Base-by-base conservation (phyloP, 2,888 invertebrate species). In the Papilio demoleus region DNA sequence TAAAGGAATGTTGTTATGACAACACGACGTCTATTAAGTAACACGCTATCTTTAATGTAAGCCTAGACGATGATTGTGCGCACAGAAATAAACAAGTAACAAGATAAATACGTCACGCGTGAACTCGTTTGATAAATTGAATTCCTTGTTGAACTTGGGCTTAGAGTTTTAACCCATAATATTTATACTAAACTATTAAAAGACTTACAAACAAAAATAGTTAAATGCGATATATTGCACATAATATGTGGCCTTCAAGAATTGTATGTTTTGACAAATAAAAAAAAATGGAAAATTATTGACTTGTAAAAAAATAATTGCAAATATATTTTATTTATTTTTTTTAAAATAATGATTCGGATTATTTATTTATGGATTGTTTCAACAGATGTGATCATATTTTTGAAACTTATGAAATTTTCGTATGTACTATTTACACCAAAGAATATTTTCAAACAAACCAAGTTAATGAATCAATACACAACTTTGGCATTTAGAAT, bases 31-130 rank as follows among this genome's bases (percentile, higher is more conserved):
- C 50, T 68, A 65, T 68, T 64, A 68, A 68, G 60, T 64, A 68
- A 68, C 58, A 31, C 60, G 64, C 65, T 65, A 68, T 68, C 68
- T 59, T 45, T 50, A 14, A 38, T 64, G 47, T 68, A 68, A 68
- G 47, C 40, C 65, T 53, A 60, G 68, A 65, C 59, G 40, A n/a
- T 64, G 65, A 59, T 59, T 47, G 47, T 59, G 58, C 31, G 60
- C 27, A 60, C 64, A 68, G 59, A 68, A 68, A 50, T 50, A 65
- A 65, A 65, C 68, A 22, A 56, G 47, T 27, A 31, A 59, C 53
- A 59, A 31, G 65, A 65, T 65, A 64, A 64, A 68, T 47, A 58
- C 36, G 24, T 31, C 38, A 40, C 17, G 38, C 34, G 14, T 64
- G 12, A 50, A 38, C 42, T 31, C 47, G 42, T 59, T 58, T 58